These are phyloP conservation scores for Candoia aspera DNA, from an alignment of 2,113 vertebrate species.

Conservation along the genomic window DNA sequence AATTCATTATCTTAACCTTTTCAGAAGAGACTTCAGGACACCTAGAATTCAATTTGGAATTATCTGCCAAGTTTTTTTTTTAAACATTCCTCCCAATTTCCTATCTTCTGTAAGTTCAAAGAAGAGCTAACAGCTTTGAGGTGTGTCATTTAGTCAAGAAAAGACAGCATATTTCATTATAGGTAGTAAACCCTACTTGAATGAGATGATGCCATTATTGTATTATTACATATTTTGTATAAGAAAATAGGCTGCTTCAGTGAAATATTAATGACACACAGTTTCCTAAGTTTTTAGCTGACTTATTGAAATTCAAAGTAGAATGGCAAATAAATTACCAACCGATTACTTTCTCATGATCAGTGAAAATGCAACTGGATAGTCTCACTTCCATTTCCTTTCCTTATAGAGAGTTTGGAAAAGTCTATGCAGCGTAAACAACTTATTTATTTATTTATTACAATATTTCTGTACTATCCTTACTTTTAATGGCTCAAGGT, in stretches of 20 bases:
- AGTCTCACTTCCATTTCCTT: conserved; percentile 7
- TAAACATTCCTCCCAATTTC: not conserved
- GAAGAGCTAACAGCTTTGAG: not conserved
- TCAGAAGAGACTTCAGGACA: not conserved
- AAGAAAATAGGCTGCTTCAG: not conserved
- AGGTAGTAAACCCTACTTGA: not conserved
- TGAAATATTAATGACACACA: not conserved
- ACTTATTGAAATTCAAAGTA: conserved; percentile 31
- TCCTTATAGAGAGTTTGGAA: not conserved
- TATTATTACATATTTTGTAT: not conserved
- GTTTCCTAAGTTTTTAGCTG: not conserved
- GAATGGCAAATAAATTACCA: not conserved
- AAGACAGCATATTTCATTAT: conserved; percentile 6
- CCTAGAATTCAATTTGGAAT: not conserved
- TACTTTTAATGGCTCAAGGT: too few relatives aligned
- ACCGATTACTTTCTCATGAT: conserved; percentile 13
- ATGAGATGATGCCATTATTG: too few relatives aligned
- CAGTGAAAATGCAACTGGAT: conserved; percentile 12
- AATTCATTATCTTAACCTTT: not conserved
- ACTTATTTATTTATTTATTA: too few relatives aligned
- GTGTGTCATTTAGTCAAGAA: conserved; percentile 3
- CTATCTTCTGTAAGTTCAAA: not conserved
- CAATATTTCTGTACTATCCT: too few relatives aligned
- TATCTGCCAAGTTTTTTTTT: not conserved
- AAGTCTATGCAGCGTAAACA: not conserved